Evolutionary conservation across 2,113 vertebrate species (phyloP).

Genomic region (Leucosticte australis): DNA sequence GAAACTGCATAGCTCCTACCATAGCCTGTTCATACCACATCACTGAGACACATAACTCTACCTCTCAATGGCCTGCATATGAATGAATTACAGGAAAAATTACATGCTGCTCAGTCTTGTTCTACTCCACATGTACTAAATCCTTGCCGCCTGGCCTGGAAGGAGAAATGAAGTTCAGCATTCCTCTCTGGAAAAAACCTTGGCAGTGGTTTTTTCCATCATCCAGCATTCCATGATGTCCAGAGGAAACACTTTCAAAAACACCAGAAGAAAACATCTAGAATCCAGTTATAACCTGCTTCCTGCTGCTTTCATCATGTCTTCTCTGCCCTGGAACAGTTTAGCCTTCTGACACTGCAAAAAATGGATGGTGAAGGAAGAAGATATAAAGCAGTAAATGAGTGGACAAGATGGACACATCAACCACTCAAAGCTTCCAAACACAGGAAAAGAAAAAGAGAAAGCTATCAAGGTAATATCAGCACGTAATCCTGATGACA

Average conservation of each 20-base stretch:
- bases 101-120: not conserved
- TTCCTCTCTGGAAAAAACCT: not conserved
- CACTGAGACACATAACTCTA: not conserved
- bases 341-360: not conserved
- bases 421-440: not conserved
- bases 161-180: not conserved
- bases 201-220: not conserved
- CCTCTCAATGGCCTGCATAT: not conserved
- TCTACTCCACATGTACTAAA: not conserved
- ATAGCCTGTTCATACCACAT: not conserved
- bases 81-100: not conserved
- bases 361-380: not conserved
- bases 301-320: not conserved
- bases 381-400: not conserved
- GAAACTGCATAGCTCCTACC: not conserved
- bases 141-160: not conserved
- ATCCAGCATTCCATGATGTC: not conserved
- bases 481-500: not conserved
- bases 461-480: not conserved
- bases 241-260: not conserved
- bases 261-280: not conserved
- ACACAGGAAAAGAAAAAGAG: not conserved
- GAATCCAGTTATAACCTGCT: not conserved
- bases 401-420: not conserved
- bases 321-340: not conserved